Percentiles rank a stretch among this genome's conserved stretches.
Evolutionary conservation across 2,888 invertebrate genomes (phyloP).

Genomic region (Lymantria monacha): DNA sequence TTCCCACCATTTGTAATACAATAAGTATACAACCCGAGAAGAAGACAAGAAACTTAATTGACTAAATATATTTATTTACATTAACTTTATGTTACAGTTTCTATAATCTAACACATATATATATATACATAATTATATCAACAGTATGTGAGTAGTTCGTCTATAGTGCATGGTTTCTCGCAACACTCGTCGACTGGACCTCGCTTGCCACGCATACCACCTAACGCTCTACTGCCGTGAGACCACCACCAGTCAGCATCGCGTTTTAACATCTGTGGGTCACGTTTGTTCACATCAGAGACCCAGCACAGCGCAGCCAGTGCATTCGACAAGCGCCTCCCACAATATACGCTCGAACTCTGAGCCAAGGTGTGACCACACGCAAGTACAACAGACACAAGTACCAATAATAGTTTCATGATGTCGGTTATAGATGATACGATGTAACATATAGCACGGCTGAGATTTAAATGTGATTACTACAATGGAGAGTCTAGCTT

Average conservation of each 20-base stretch:
- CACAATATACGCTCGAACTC: background rate
- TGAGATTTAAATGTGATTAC: background rate
- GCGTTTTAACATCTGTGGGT: background rate
- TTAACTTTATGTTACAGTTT: background rate
- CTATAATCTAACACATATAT: background rate
- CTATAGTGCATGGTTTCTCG: constrained; percentile 3
- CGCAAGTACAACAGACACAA: background rate
- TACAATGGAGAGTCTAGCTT: background rate
- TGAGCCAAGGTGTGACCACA: background rate
- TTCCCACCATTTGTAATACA: no score
- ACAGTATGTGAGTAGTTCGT: constrained; percentile 4
- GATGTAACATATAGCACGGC: background rate
- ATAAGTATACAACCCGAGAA: no score
- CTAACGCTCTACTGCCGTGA: background rate
- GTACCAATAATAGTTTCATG: background rate
- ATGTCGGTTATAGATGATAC: background rate
- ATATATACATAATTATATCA: no score
- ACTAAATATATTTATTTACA: background rate
- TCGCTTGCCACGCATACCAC: background rate
- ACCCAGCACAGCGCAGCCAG: constrained; percentile 1
- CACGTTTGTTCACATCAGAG: background rate
- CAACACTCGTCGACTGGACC: constrained; percentile 25
- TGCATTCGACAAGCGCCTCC: background rate
- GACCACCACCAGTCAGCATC: constrained; percentile 1
- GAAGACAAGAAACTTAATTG: background rate